A percentile compares a stretch with the other conserved stretches of the same genome.
Evolutionary conservation across 2,113 vertebrate species (phyloP).

Genomic region (Sturnira hondurensis): DNA sequence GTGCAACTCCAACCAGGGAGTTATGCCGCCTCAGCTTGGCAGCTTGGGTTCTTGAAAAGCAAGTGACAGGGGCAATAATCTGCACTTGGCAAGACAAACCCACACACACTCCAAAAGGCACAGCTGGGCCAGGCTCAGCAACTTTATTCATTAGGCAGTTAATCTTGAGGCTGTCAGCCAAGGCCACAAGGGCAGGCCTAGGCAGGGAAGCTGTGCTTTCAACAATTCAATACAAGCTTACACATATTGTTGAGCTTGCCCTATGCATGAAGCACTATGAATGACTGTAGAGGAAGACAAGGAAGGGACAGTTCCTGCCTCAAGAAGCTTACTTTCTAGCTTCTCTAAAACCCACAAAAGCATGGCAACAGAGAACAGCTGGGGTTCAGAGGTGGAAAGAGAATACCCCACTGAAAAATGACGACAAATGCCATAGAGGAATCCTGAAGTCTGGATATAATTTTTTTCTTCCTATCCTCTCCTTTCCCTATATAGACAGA

Average conservation of each 20-base stretch:
- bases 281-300: background rate
- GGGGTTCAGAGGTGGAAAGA: background rate
- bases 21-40: conserved; percentile 1
- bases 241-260: background rate
- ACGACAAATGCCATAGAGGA: background rate
- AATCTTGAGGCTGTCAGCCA: conserved; percentile 56
- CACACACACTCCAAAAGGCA: conserved; percentile 51
- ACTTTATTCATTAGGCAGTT: conserved; percentile 61
- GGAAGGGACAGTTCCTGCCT: background rate
- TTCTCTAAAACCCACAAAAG: background rate
- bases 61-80: conserved; percentile 62
- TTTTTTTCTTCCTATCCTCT: background rate
- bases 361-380: background rate
- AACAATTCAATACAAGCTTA: conserved; percentile 34
- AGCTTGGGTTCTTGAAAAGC: conserved; percentile 14
- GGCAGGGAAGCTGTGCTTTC: background rate
- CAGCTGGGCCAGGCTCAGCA: conserved; percentile 53
- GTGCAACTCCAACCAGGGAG: conserved; percentile 7
- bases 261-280: background rate
- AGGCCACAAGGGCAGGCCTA: conserved; percentile 54
- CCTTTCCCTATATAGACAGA: background rate
- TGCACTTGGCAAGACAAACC: conserved; percentile 57
- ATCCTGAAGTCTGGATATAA: background rate
- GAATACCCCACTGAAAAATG: background rate
- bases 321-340: background rate